Base-by-base conservation (phyloP, 2,113 vertebrate species). In the Varanus salvator region DNA sequence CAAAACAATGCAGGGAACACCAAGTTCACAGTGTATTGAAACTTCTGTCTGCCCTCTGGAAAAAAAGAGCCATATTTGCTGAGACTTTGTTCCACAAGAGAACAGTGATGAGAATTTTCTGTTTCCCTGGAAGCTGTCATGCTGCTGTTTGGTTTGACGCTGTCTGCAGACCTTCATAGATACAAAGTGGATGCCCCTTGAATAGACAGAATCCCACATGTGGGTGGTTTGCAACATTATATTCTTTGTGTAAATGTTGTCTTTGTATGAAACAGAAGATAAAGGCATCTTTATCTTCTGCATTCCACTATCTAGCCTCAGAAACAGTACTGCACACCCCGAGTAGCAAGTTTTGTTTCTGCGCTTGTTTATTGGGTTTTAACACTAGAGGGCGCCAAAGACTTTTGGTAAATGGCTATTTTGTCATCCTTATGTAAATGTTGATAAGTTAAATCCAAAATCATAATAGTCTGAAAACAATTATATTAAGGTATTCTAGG, bases 371-470 rank as follows among this genome's bases (percentile, higher is more conserved):
- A 89, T 86, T 19, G 64, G n/a, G n/a, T 44, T 88, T 71, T 82
- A 14, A 95, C 97, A 96, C 93, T 87, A 97, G 97, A 95, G 95
- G 96, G 97, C 90, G 94, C 90, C 93, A 96, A 94, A 91, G 90
- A 89, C 90, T 94, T 95, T 90, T 90, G 76, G 90, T 29, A 95
- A 57, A 15, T 85, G 52, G 50, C 38, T 44, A 44, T 44, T 44
- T 44, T 44, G 38, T 44, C 38, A 44, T 29, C 25, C 34, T 93
- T 92, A 89, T 92, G 54, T 81, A 93, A 90, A 94, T 93, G 21
- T 77, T 64, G 90, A 89, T 86, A 76, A 21, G 89, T 89, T 92
- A 92, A 66, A 64, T 54, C 64, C 86, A 93, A 92, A 92, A 64
- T 15, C 38, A 0, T 74, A 78, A 86, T n/a, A 23, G 21, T 77